Conservation (phyloP, 2,113 vertebrate genomes). For the Lepus americanus region DNA sequence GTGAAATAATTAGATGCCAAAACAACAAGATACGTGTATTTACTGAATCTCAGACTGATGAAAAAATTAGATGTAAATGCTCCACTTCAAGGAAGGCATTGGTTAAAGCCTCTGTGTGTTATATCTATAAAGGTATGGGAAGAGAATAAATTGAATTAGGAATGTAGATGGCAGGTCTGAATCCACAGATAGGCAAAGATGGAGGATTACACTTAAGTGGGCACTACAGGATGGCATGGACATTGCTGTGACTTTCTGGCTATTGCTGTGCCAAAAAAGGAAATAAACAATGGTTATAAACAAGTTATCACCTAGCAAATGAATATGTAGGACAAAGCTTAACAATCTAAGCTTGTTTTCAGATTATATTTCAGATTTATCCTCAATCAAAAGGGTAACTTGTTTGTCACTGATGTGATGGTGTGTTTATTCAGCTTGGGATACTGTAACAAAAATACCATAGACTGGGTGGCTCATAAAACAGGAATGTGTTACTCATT, state of each 20-base stretch:
- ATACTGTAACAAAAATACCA: background rate
- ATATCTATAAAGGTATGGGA: background rate
- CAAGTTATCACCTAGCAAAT: constrained; percentile 43
- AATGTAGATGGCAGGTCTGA: background rate
- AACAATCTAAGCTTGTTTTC: background rate
- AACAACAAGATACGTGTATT: background rate
- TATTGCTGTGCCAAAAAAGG: background rate
- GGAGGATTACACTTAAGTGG: background rate
- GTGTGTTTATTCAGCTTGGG: background rate
- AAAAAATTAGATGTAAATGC: background rate
- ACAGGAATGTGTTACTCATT: background rate
- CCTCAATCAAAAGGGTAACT: background rate
- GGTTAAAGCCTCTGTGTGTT: constrained; percentile 7
- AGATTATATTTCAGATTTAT: constrained; percentile 42
- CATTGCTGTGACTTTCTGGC: background rate
- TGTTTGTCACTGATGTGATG: constrained; percentile 16
- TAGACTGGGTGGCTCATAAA: background rate
- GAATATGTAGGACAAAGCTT: background rate
- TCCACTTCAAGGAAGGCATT: constrained; percentile 5
- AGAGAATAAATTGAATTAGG: background rate
- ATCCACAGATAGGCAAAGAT: background rate
- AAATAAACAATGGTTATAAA: background rate
- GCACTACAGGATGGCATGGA: background rate
- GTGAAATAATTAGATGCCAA: background rate
- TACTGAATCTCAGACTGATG: background rate